Percentiles rank a stretch among this genome's conserved stretches.
phyloP scores from a whole-genome alignment of 2,888 invertebrate species.

The Cheilosia pagana region DNA sequence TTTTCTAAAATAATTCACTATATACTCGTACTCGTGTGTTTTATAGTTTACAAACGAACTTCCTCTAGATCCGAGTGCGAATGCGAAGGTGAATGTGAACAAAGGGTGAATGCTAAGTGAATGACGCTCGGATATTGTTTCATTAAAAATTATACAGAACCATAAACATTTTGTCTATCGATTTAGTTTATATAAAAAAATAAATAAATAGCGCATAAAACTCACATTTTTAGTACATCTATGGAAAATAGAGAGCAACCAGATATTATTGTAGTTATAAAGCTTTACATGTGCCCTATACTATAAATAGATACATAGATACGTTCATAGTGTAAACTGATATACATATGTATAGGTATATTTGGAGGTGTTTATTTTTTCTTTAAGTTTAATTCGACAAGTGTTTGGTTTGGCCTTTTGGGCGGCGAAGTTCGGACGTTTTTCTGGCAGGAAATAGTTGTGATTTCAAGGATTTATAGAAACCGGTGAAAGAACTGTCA shows the following conservation, averaged over 20 bases:
- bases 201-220: conserved; percentile 37
- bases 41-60: conserved; percentile 53
- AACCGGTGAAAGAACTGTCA: too few relatives aligned
- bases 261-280: conserved; percentile 77
- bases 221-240: conserved; percentile 38
- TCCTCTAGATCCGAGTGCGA: conserved; percentile 60
- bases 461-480: too few relatives aligned
- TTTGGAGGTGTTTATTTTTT: neutral
- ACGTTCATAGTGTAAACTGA: conserved; percentile 41
- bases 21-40: conserved; percentile 15
- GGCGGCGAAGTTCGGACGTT: neutral
- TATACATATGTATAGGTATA: conserved; percentile 1
- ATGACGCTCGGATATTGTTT: conserved; percentile 64
- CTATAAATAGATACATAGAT: conserved; percentile 39
- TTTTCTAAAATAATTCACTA: conserved; percentile 13
- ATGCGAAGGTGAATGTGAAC: conserved; percentile 29
- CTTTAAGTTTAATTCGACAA: conserved; percentile 1
- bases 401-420: conserved; percentile 30
- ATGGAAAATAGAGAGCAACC: neutral
- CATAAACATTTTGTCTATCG: conserved; percentile 23
- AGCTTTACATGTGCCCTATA: conserved; percentile 83
- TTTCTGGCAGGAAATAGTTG: neutral
- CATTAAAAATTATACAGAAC: conserved; percentile 24
- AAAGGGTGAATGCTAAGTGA: conserved; percentile 13
- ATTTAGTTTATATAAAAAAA: conserved; percentile 22